Base-by-base conservation (phyloP, 2,797 vertebrate species). In the Phataginus tricuspis region DNA sequence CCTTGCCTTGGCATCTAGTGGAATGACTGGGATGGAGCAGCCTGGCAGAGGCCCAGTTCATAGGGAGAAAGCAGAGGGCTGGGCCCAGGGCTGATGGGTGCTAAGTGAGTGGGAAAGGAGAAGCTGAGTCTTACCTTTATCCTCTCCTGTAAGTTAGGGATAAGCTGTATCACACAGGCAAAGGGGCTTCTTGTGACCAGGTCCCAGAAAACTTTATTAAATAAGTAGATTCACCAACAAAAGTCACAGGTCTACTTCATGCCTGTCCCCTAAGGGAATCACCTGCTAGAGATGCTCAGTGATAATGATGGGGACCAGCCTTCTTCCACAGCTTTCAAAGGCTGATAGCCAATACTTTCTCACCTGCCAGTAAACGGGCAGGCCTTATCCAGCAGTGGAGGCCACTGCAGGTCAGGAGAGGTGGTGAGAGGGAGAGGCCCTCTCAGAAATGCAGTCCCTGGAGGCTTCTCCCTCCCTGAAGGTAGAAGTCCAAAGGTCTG, bases 401-500 rank as follows among this genome's bases (percentile, higher is more conserved):
- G 68, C 37, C 42, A 77, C 61, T 53, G 77, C 85, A 75, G 85
- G 39, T n/a, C 53, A 2, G 31, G 18, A 21, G 61, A 95, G 97
- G 1, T 37, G 37, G 42, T 39, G 89, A 42, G 2, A 68, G 64
- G 77, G 93, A 97, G 96, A 95, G 97, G 97, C 97, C 91, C 94
- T 91, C 51, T 91, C 94, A 96, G 96, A 97, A 98, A 63, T 90
- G 80, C 25, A 88, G 94, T 97, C 98, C 97, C 75, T 13, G 29
- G 53, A 97, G 68, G 72, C 97, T 97, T 96, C 77, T 78, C 92
- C 86, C 95, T 97, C 97, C 94, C 97, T 68, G 97, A 95, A 86
- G 84, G 18, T 80, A 63, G 29, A 97, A 99, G 99, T 99, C 98
- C 98, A 98, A 97, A 98, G 96, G 80, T 97, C 97, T 98, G 98